Conservation (phyloP, 2,113 vertebrate species). For the Poeciliopsis turrubarensis region DNA sequence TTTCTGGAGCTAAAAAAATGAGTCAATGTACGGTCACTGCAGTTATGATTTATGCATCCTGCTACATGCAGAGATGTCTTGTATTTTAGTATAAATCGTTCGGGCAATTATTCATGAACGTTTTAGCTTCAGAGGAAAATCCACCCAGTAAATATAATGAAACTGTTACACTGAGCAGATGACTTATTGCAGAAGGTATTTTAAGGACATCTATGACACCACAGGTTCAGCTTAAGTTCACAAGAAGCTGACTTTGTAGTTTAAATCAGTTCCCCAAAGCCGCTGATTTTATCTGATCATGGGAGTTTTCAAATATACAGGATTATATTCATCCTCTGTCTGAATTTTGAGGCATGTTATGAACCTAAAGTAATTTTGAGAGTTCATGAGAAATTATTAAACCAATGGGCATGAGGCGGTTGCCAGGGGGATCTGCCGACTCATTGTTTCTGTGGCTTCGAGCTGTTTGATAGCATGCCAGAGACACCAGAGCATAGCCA, state of each 20-base stretch:
- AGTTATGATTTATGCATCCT: slow-evolving; percentile 52
- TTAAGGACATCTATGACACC: background rate
- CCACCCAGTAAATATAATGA: slow-evolving; percentile 8
- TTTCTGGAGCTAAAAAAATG: slow-evolving; percentile 5
- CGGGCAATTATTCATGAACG: slow-evolving; percentile 65
- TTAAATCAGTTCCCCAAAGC: slow-evolving; percentile 20
- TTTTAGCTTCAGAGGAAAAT: slow-evolving; percentile 33
- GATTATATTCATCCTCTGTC: background rate
- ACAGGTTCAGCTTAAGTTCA: slow-evolving; percentile 39
- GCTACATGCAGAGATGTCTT: slow-evolving; percentile 29
- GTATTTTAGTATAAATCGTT: slow-evolving; percentile 45
- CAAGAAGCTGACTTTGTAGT: slow-evolving; percentile 40
- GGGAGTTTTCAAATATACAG: background rate
- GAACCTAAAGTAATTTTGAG: slow-evolving; percentile 3
- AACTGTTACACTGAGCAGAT: slow-evolving; percentile 17
- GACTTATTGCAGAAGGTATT: background rate
- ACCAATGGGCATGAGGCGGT: no score
- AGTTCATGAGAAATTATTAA: slow-evolving; percentile 9
- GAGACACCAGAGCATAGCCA: background rate
- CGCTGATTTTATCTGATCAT: slow-evolving; percentile 17
- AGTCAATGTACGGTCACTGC: slow-evolving; percentile 27
- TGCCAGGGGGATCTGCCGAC: no score
- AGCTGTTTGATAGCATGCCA: background rate
- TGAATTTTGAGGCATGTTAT: background rate
- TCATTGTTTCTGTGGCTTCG: background rate